Conservation (phyloP, 2,113 vertebrate species). For the Gobio gobio region DNA sequence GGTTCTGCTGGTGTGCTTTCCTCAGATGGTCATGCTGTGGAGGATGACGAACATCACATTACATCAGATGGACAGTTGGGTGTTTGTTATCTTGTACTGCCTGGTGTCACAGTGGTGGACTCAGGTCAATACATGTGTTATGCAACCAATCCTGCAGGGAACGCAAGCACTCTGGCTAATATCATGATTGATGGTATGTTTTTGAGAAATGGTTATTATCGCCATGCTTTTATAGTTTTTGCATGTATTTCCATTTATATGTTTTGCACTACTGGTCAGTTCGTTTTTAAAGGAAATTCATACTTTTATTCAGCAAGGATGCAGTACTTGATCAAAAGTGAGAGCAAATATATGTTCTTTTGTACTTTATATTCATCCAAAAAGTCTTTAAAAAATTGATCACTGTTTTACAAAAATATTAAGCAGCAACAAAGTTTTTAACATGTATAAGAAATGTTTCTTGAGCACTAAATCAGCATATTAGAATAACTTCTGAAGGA, state of each 20-base stretch:
- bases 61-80: conserved; percentile 87
- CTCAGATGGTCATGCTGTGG: conserved; percentile 86
- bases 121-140: conserved; percentile 94
- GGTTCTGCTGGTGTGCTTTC: conserved; percentile 23
- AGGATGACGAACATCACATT: conserved; percentile 90
- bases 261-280: not conserved
- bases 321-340: too few species aligned
- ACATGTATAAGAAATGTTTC: not conserved
- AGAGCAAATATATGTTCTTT: too few species aligned
- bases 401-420: not conserved
- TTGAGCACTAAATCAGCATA: not conserved
- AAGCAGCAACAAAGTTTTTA: not conserved
- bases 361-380: not conserved
- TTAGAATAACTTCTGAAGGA: not conserved
- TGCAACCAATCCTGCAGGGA: conserved; percentile 86
- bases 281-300: not conserved
- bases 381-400: not conserved
- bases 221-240: not conserved
- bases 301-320: not conserved
- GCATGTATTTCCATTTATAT: not conserved
- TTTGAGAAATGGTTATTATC: not conserved
- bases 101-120: conserved; percentile 82
- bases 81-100: conserved; percentile 86
- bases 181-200: conserved; percentile 88
- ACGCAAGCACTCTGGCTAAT: conserved; percentile 85